Evolutionary conservation across 2,113 vertebrate genomes (phyloP), one percentile per base, ranked within the genome.

Genomic region (Archilochus colubris): DNA sequence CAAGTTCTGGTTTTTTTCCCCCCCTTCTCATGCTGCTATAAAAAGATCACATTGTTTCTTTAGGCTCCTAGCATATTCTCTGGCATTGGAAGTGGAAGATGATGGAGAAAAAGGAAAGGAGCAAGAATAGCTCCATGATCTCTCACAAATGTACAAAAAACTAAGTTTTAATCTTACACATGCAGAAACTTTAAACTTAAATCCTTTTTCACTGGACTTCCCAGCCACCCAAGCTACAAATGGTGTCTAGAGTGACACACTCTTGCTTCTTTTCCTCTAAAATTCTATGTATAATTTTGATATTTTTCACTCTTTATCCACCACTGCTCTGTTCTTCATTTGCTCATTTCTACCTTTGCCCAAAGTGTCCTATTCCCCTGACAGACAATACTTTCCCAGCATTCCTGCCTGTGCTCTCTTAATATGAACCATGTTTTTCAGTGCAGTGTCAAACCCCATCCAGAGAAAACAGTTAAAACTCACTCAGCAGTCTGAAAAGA

Each of bases 41-140:
- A 90, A 91, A 93, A 93, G 88, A 87, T 46, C 31, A 53, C n/a
- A 33, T 61, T 83, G 73, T 81, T 93, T 91, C 82, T 69, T 93
- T 8, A 82, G 27, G 24, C 44, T 70, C 40, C 54, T 17, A 77
- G 23, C 76, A 83, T 57, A 51, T n/a, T 21, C 21, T 84, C 43
- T 59, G 44, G 21, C 63, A 77, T 12, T 16, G 7, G 8, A 79
- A 94, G 16, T 53, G 43, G 59, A 75, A 74, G 63, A 88, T 48
- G 21, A 36, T 8, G 7, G 13, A 74, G 25, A 36, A 75, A 57
- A 79, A 36, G 0, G 0, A 46, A 76, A 85, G 63, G 66, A n/a
- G 13, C 51, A 89, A 31, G 22, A 91, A 33, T 7, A 80, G 72
- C 51, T 77, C 22, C 19, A 31, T 28, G 46, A 69, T 19, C 10